Evolutionary conservation across 2,113 vertebrate genomes (phyloP).

Genomic region (Fukomys damarensis): DNA sequence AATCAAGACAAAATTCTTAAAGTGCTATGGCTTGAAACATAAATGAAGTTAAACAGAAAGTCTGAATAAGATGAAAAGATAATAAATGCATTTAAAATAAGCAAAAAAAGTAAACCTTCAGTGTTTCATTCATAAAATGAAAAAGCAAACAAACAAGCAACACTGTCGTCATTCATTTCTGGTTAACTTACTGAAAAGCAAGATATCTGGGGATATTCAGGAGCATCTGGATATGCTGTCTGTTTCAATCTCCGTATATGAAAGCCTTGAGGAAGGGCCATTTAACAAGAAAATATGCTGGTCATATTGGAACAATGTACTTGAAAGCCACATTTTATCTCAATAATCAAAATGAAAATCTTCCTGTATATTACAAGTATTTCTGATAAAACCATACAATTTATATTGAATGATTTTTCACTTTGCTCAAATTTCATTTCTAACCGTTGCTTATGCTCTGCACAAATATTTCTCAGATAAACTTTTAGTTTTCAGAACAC

Average conservation of each 20-base stretch:
- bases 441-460: slow-evolving; percentile 58
- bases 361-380: slow-evolving; percentile 63
- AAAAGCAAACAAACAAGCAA: slow-evolving; percentile 6
- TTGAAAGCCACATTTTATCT: slow-evolving; percentile 71
- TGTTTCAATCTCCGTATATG: slow-evolving; percentile 60
- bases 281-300: slow-evolving; percentile 54
- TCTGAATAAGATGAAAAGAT: slow-evolving; percentile 41
- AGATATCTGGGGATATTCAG: slow-evolving; percentile 21
- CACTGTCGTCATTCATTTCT: slow-evolving; percentile 16
- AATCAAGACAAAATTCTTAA: not conserved
- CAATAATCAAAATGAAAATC: slow-evolving; percentile 69
- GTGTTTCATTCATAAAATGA: slow-evolving; percentile 52
- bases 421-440: slow-evolving; percentile 68
- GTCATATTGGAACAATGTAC: slow-evolving; percentile 67
- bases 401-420: slow-evolving; percentile 73
- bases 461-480: slow-evolving; percentile 70
- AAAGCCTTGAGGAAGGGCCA: slow-evolving; percentile 53
- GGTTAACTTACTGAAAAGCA: slow-evolving; percentile 45
- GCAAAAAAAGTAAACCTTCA: not conserved
- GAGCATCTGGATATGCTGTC: slow-evolving; percentile 11
- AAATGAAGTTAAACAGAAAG: slow-evolving; percentile 43
- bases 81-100: slow-evolving; percentile 58
- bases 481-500: slow-evolving; percentile 61
- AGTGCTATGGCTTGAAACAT: not conserved
- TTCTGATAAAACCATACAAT: slow-evolving; percentile 72